phyloP scores from a whole-genome alignment of 2,888 invertebrate genomes.

The Allygus modestus region DNA sequence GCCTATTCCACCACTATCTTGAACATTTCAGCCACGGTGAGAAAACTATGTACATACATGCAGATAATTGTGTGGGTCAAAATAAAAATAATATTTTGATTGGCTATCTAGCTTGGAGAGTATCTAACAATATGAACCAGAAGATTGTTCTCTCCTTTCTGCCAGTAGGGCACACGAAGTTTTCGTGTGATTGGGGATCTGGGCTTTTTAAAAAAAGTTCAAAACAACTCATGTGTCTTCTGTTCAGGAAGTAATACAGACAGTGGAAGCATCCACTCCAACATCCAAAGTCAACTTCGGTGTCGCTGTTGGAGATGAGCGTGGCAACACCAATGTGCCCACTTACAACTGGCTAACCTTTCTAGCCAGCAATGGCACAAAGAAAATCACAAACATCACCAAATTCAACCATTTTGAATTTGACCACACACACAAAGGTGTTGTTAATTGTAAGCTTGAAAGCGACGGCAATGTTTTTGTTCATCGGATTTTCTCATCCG shows the following conservation, averaged over 20 bases:
- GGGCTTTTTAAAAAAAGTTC: constrained; percentile 56
- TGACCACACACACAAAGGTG: not conserved
- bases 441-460: constrained; percentile 44
- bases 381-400: not conserved
- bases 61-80: constrained; percentile 65
- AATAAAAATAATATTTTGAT: constrained; percentile 66
- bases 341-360: constrained; percentile 27
- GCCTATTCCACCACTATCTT: constrained; percentile 59
- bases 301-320: constrained; percentile 9
- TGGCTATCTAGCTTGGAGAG: not conserved
- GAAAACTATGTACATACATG: constrained; percentile 59
- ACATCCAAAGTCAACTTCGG: constrained; percentile 8
- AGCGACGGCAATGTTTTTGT: constrained; percentile 33
- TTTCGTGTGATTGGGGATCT: constrained; percentile 59
- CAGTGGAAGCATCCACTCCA: constrained; percentile 54
- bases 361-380: not conserved
- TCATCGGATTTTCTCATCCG: constrained; percentile 21
- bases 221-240: constrained; percentile 29
- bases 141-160: constrained; percentile 54
- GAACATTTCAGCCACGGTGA: constrained; percentile 58
- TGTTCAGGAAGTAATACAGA: constrained; percentile 5
- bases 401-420: not conserved
- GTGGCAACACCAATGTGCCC: not conserved
- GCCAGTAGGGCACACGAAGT: constrained; percentile 62
- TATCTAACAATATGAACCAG: not conserved